Evolutionary conservation across 37 sponge, comb jelly and placozoan genomes (phyloP), one percentile per base, ranked within the genome.

Genomic region (Amphimedon queenslandica): DNA sequence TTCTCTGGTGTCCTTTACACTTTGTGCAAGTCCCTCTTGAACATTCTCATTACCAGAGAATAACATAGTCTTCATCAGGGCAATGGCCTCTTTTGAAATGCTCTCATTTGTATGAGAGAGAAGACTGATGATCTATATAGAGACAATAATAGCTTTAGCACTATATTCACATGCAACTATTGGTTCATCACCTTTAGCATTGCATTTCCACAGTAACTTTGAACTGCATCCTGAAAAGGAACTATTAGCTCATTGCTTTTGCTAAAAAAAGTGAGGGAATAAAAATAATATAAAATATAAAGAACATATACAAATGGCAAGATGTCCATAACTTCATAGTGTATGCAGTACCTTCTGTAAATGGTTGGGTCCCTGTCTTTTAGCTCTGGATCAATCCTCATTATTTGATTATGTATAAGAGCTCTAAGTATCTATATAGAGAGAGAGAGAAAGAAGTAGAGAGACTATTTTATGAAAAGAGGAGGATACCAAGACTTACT

Each of bases 371-470:
- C 38, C 1, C 64, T 34, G 29, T 90, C 90, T 34, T 73, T 84
- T 36, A 66, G 33, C 34, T 80, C 70, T 21, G 85, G 78, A 39
- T 84, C 82, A 58, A 90, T 80, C n/a, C 51, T 57, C 75, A 78
- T 63, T 24, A 90, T 81, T 40, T 84, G 82, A 69, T 90, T 84
- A 77, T 90, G 75, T 25, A 90, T 80, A 21, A 77, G 72, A 16
- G 82, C 85, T 51, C 90, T 36, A n/a, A 90, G 69, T 39, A 81
- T 47, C 69, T 73, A 65, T 28, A 65, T 24, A 30, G 32, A 70
- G 25, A 25, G 38, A 35, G 8, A 36, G 16, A 67, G 13, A 8
- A 47, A n/a, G n/a, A n/a, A n/a, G n/a, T n/a, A n/a, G n/a, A n/a
- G 13, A 18, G 53, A 47, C 53, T 47, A 47, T 8, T 47, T 47